Evolutionary conservation across 2,797 vertebrate species (phyloP).

Genomic region (Anguilla obscura): DNA sequence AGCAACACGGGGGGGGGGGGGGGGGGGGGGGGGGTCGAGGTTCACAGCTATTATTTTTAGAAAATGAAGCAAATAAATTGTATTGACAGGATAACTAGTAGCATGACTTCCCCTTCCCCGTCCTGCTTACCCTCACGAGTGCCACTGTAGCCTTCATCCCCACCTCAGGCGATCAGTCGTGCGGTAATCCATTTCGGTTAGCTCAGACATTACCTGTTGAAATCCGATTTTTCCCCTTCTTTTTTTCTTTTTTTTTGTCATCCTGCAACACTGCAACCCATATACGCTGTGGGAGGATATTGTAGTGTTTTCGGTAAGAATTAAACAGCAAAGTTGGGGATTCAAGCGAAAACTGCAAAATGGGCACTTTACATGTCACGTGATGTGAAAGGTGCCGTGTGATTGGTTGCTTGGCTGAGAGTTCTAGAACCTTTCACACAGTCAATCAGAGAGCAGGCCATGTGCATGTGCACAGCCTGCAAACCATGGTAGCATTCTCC

Average conservation of each 20-base stretch:
- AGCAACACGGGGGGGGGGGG: neutral
- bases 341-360: neutral
- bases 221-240: neutral
- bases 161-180: neutral
- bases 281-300: neutral
- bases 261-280: neutral
- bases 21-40: neutral
- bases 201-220: neutral
- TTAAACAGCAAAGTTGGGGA: neutral
- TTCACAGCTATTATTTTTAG: neutral
- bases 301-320: neutral
- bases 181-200: neutral
- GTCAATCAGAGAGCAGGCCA: no score
- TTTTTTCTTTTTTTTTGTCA: neutral
- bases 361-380: neutral
- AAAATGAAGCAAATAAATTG: neutral
- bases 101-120: neutral
- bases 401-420: no score
- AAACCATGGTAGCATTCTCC: neutral
- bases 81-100: neutral
- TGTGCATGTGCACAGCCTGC: no score
- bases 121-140: neutral
- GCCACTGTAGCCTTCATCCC: neutral
- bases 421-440: no score
- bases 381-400: neutral